phyloP scores from a whole-genome alignment of 2,797 vertebrate species.

The Sebastes wilsoni region DNA sequence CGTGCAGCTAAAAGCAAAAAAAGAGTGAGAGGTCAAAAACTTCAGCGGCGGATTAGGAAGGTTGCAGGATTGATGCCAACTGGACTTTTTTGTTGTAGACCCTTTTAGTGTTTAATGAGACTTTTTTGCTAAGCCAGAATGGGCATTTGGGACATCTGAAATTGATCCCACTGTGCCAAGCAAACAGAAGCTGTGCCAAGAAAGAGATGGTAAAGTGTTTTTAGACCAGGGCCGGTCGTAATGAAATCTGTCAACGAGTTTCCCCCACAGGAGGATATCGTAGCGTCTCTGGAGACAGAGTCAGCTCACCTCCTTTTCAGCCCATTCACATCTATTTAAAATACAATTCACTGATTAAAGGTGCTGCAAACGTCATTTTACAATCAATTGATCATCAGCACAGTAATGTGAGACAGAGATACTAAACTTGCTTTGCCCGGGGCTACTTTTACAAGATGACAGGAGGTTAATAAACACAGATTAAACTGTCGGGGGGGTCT shows the following conservation, averaged over 20 bases:
- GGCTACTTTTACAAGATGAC: too few species aligned
- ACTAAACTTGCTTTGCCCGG: neutral
- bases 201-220: conserved; percentile 38
- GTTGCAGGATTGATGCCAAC: conserved; percentile 28
- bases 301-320: neutral
- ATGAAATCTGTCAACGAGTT: conserved; percentile 35
- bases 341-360: conserved; percentile 19
- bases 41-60: conserved; percentile 7
- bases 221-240: conserved; percentile 1
- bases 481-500: too few species aligned
- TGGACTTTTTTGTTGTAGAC: conserved; percentile 23
- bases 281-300: conserved; percentile 6
- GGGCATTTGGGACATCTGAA: conserved; percentile 42
- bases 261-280: conserved; percentile 8
- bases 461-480: too few species aligned
- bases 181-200: conserved; percentile 36
- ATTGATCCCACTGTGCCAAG: conserved; percentile 47
- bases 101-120: conserved; percentile 50
- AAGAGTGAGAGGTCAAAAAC: conserved; percentile 21
- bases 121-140: conserved; percentile 32
- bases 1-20: conserved; percentile 20
- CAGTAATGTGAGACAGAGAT: neutral
- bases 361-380: neutral
- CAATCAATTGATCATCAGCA: neutral
- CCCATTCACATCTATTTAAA: conserved; percentile 26